These are phyloP conservation scores for Parnassius apollo DNA, from an alignment of 2,888 invertebrate genomes.

Conservation along the genomic window DNA sequence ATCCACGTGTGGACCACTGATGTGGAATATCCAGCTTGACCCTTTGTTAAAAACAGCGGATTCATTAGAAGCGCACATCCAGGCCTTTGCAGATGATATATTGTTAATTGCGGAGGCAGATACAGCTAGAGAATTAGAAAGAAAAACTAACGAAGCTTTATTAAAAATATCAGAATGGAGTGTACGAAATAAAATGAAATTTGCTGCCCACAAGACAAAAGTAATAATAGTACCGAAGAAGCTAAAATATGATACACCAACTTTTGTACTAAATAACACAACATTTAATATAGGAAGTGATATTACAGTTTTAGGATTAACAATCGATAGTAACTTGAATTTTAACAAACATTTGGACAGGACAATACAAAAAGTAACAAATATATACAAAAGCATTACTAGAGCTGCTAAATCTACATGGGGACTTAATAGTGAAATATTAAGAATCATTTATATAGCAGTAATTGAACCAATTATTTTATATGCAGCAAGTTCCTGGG, in stretches of 20 bases:
- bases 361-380: background rate
- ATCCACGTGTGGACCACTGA: too few relatives aligned
- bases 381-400: constrained; percentile 3
- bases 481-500: background rate
- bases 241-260: background rate
- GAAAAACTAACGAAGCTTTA: background rate
- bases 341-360: background rate
- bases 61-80: too few relatives aligned
- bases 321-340: background rate
- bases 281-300: background rate
- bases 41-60: too few relatives aligned
- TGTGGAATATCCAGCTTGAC: too few relatives aligned
- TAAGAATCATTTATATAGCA: background rate
- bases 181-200: constrained; percentile 3
- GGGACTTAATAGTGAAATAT: constrained; percentile 1
- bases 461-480: background rate
- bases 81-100: too few relatives aligned
- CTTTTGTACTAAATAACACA: background rate
- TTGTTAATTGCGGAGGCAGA: too few relatives aligned
- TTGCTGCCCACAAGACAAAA: background rate
- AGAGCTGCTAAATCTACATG: background rate
- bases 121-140: background rate
- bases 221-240: background rate
- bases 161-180: background rate
- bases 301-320: constrained; percentile 1